Evolutionary conservation across 2,888 invertebrate species (phyloP), one percentile per base, ranked within the genome.

Genomic region (Lithophane semibrunnea): DNA sequence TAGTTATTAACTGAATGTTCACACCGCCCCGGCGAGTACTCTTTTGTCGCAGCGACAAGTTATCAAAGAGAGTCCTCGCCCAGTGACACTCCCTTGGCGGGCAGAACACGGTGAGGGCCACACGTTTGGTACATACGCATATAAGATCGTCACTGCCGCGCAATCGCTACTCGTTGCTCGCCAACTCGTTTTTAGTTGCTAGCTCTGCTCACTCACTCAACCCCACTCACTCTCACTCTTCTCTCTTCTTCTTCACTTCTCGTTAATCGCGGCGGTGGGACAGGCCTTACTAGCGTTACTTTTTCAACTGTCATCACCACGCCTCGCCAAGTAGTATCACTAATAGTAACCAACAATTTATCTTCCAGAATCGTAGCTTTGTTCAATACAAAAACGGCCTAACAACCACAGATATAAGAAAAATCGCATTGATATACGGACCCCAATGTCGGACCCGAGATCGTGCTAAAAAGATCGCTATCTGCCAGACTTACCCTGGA

Each of bases 51-150:
- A n/a, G 42, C n/a, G n/a, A 16, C 42, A 64, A 44, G 5, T 7
- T 16, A n/a, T n/a, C n/a, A 64, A n/a, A 64, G 64, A 64, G n/a
- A 64, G 64, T 44, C n/a, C 9, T n/a, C 64, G 13, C n/a, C 42
- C n/a, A 61, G 29, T 10, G 61, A 21, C 1, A n/a, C 21, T n/a
- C n/a, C 9, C n/a, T 44, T 2, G 5, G 16, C 5, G n/a, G n/a
- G 42, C 2, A 64, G n/a, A 44, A n/a, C 9, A 44, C 42, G 5
- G n/a, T 44, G 13, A 13, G 42, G n/a, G 42, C 8, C 13, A 44
- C 16, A 16, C 21, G 13, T 21, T 42, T 42, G 12, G 37, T 63
- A 63, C 7, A 29, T 29, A 18, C 3, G 42, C 42, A n/a, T 63
- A n/a, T n/a, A 8, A 8, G 1, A n/a, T 42, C 13, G 8, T n/a